Evolutionary conservation across 1,140 invertebrate species (phyloP), one percentile per base, ranked within the genome.

Genomic region (Pinna nobilis): DNA sequence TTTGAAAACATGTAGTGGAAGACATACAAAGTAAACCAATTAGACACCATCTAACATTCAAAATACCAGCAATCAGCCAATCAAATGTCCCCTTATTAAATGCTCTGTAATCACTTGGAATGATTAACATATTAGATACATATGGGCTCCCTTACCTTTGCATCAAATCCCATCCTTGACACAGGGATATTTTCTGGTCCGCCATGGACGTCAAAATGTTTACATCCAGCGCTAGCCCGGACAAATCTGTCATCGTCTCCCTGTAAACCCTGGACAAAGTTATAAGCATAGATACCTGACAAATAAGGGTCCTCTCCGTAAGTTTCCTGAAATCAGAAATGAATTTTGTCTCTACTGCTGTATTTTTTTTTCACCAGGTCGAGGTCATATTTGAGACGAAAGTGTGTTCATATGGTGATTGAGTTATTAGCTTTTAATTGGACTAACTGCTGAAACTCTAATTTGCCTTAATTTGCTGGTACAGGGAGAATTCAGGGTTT

Each of bases 301-400:
- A 88, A 60, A 59, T 77, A 85, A 3, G 86, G 87, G 59, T 88
- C 87, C 68, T 88, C 87, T 30, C 87, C 87, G 69, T 86, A 88
- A 3, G 87, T 88, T 77, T 88, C 86, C 85, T 87, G 20, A 1
- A 35, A 57, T 23, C 15, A 23, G 37, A 5, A 18, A 47, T 47
- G 18, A 44, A 7, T 9, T 47, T 18, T 0, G 15, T 13, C 11
- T 44, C 41, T 44, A 6, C 2, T 18, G 15, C 15, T 2, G 2
- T 47, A 18, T 47, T 44, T 18, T 44, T 44, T 44, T 44, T 44
- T 9, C 18, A 18, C 18, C 39, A 44, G 18, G n/a, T n/a, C n/a
- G n/a, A n/a, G n/a, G n/a, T n/a, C n/a, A n/a, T n/a, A n/a, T n/a
- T n/a, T n/a, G n/a, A n/a, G n/a, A n/a, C n/a, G n/a, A n/a, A n/a